phyloP scores from a whole-genome alignment of 2,797 vertebrate genomes.

The Pangasius sanitwongsei region DNA sequence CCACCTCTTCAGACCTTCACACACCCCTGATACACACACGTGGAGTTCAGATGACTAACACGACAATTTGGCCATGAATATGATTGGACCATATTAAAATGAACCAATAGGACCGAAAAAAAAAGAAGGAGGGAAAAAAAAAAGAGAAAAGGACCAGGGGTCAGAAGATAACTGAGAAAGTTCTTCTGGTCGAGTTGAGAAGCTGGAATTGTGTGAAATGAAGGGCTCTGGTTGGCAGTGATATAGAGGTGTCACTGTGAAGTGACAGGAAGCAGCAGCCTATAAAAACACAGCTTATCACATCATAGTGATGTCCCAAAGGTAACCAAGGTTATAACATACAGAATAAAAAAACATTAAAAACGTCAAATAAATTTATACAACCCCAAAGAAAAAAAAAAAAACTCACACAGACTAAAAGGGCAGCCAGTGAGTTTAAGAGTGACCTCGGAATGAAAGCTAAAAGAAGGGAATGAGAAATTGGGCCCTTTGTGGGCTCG shows the following conservation, averaged over 20 bases:
- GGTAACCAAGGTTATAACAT: conserved; percentile 70
- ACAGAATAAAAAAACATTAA: conserved; percentile 69
- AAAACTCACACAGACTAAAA: conserved; percentile 54
- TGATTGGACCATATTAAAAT: conserved; percentile 35
- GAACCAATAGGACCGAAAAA: conserved; percentile 26
- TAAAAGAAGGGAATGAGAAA: conserved; percentile 48
- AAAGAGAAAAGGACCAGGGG: conserved; percentile 13
- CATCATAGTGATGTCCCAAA: conserved; percentile 67
- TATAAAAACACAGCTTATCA: conserved; percentile 78
- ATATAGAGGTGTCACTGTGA: conserved; percentile 51
- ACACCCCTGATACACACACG: conserved; percentile 47
- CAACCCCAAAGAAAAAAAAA: conserved; percentile 52
- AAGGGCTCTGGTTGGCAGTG: conserved; percentile 49
- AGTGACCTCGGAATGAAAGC: conserved; percentile 55
- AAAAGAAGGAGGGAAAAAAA: background rate
- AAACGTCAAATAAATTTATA: conserved; percentile 58
- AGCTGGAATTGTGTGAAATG: background rate
- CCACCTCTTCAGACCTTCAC: conserved; percentile 65
- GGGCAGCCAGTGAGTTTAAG: conserved; percentile 73
- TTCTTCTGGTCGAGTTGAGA: conserved; percentile 27
- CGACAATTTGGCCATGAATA: conserved; percentile 12
- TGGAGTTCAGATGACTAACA: conserved; percentile 29
- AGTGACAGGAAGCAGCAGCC: conserved; percentile 78
- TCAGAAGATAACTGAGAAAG: conserved; percentile 28
- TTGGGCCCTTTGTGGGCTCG: conserved; percentile 22